Base-by-base conservation (phyloP, 2,888 invertebrate genomes). In the Eupithecia pulchellata region DNA sequence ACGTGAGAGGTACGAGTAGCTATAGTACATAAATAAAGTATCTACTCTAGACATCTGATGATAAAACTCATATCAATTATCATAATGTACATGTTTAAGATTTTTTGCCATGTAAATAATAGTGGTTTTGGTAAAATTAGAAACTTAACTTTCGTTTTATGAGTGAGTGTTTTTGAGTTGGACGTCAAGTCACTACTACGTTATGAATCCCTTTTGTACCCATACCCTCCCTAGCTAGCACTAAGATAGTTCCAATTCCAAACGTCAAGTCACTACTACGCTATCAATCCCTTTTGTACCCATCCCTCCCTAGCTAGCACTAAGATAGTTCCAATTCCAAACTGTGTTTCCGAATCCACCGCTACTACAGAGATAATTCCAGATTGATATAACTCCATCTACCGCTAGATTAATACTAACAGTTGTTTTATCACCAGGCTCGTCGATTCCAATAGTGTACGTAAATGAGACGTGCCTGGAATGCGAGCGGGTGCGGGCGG, bases 401-500 rank as follows among this genome's bases (percentile, higher is more conserved):
- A 47, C 20, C 1, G 20, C 2, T 52, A 13, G 4, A 0, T 13
- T 52, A 13, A 52, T 25, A 13, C 29, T 29, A 27, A 60, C 11
- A 6, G n/a, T n/a, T 1, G n/a, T 60, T 78, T 39, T 82, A 82
- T 76, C 4, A 74, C 64, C 88, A 93, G 93, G 91, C 84, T 89
- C 93, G 79, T 83, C 91, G 81, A 85, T 89, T 80, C 85, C 90
- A 75, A 82, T 91, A 82, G 91, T 94, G 82, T 94, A 91, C 84
- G 91, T 92, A 86, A 92, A 86, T 86, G 92, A 90, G 81, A 84
- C 89, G 82, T 93, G 93, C 81, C 81, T 91, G 85, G 94, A 93
- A 85, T 94, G 94, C 85, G 92, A 92, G 84, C 87, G 93, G 78
- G 90, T 94, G 81, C 92, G 94, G 72, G 92, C 90, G 75, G 94